Conservation (phyloP, 92 coral and sea anemone genomes). For the Heteractis magnifica region DNA sequence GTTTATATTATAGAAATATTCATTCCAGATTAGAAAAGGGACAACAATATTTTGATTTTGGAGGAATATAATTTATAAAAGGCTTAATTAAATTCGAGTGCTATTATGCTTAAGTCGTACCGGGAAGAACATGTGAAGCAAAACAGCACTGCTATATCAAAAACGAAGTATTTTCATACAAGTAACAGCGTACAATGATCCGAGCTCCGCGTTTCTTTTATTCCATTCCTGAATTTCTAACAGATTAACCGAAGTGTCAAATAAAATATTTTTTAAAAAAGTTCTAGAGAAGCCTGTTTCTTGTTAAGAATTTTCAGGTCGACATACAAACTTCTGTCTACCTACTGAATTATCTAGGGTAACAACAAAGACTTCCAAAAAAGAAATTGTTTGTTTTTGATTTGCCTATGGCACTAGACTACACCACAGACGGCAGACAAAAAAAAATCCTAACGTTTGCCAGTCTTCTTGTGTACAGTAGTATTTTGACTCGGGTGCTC, state of each 20-base stretch:
- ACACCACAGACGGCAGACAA: constrained; percentile 3
- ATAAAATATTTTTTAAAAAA: constrained; percentile 3
- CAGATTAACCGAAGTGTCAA: not conserved
- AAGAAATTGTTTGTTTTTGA: not conserved
- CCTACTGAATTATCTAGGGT: not conserved
- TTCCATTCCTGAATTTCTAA: constrained; percentile 22
- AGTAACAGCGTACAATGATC: not conserved
- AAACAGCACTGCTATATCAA: not conserved
- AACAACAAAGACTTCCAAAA: not conserved
- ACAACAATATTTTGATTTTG: not conserved
- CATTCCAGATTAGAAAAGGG: not conserved
- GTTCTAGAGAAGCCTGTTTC: constrained; percentile 19
- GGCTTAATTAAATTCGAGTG: not conserved
- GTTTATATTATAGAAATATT: not conserved
- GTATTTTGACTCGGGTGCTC: not conserved
- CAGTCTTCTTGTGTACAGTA: not conserved
- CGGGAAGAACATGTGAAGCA: not conserved
- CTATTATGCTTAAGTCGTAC: not conserved
- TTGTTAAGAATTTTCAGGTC: not conserved
- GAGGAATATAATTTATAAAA: not conserved
- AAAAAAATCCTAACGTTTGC: not conserved
- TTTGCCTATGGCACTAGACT: not conserved
- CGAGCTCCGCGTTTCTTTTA: constrained; percentile 13
- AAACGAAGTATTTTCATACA: not conserved
- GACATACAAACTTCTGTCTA: not conserved